phyloP scores from a whole-genome alignment of 2,113 vertebrate genomes.

The Dissostichus mawsoni region DNA sequence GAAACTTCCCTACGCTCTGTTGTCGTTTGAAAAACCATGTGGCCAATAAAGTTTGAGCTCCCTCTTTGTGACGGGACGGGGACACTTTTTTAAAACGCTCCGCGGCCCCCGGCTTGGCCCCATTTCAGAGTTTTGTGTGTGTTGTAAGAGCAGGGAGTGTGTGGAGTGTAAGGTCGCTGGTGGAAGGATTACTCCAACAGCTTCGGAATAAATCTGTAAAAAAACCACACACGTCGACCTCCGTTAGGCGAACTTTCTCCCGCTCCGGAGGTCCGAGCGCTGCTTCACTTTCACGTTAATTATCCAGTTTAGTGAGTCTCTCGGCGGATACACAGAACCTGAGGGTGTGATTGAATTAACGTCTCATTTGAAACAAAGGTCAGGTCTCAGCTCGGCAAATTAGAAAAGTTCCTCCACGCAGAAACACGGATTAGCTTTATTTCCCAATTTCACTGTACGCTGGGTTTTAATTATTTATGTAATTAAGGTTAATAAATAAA shows the following conservation, averaged over 20 bases:
- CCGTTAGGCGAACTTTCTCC: constrained; percentile 5
- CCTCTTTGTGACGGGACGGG: constrained; percentile 23
- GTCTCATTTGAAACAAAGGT: constrained; percentile 70
- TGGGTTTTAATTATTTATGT: constrained; percentile 81
- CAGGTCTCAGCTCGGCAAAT: constrained; percentile 67
- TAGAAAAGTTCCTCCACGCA: constrained; percentile 68
- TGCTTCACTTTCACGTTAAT: constrained; percentile 70
- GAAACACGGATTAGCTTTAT: constrained; percentile 77
- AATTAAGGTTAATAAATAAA: constrained; percentile 79
- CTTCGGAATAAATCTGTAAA: constrained; percentile 18
- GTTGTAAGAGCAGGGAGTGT: not conserved
- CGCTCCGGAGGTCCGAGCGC: constrained; percentile 26
- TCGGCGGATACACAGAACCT: constrained; percentile 50
- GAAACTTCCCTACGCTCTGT: constrained; percentile 57
- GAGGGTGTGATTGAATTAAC: constrained; percentile 68
- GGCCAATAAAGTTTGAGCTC: constrained; percentile 61
- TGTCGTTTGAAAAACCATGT: constrained; percentile 58
- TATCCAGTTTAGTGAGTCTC: constrained; percentile 81
- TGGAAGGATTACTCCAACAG: constrained; percentile 66
- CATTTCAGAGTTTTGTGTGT: constrained; percentile 39
- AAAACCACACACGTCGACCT: constrained; percentile 32
- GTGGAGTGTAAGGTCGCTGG: constrained; percentile 56
- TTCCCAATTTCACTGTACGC: constrained; percentile 82
- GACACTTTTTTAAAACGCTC: constrained; percentile 47
- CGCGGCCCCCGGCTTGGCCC: constrained; percentile 38